Evolutionary conservation across 2,113 vertebrate species (phyloP), one percentile per base, ranked within the genome.

Genomic region (Pandion haliaetus): DNA sequence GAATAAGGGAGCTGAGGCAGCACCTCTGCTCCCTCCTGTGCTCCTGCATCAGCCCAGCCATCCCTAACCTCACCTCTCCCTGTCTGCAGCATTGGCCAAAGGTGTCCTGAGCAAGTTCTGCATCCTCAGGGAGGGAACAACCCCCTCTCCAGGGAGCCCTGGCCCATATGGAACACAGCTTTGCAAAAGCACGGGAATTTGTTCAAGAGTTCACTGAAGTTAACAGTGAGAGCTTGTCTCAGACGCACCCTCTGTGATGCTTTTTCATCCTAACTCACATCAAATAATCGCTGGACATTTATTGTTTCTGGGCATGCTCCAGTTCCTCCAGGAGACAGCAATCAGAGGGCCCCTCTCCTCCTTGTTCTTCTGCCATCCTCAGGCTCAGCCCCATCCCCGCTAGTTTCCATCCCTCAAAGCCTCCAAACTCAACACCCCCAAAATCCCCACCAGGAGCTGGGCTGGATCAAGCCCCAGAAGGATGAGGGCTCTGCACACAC

Each of bases 241-340:
- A 94, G 95, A 86, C 2, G 4, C 86, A 83, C 85, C 54, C 82
- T 91, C 59, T 85, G 77, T 91, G 97, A 95, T 95, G 89, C 95
- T 96, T 93, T 95, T 97, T 90, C 94, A 95, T 93, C 94, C 59
- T 83, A 94, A 77, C 93, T 93, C 67, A 4, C 91, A 95, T 97
- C 95, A 96, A 95, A 95, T 93, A 67, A 91, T 96, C 2, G 0
- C 87, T 58, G 92, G 92, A 97, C 90, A 95, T 97, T 97, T 98
- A 97, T 97, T 96, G 91, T 95, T 97, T 96, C 97, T 98, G 96
- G 96, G 94, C 67, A 73, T 61, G 65, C 86, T 97, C 97, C 97
- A 97, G 88, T 63, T 94, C 49, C 85, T 92, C 94, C 77, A 84
- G 59, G 44, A 96, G 92, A 91, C 73, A 94, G 87, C 78, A 92